Conservation (phyloP, 92 coral and sea anemone species). For the Palythoa grandiflora region DNA sequence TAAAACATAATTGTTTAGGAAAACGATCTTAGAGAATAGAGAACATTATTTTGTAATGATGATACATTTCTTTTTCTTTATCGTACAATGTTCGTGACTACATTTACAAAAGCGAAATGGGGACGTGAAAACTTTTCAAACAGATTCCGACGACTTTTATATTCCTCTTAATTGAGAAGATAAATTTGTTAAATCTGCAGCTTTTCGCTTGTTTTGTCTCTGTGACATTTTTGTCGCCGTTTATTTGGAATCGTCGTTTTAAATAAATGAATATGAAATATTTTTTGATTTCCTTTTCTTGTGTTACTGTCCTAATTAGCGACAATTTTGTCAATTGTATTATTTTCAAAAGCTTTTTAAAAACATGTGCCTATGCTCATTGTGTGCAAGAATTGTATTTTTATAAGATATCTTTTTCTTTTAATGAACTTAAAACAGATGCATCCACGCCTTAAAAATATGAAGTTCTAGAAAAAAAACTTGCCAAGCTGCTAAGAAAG, state of each 20-base stretch:
- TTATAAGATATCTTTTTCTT: slow-evolving; percentile 20
- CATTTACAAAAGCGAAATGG: background rate
- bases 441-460: slow-evolving; percentile 34
- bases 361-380: slow-evolving; percentile 50
- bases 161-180: background rate
- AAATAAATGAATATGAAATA: slow-evolving; percentile 42
- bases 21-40: background rate
- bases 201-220: background rate
- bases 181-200: background rate
- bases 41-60: background rate
- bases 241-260: slow-evolving; percentile 37
- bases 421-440: slow-evolving; percentile 51
- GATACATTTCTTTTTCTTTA: background rate
- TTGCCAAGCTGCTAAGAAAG: background rate
- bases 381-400: slow-evolving; percentile 43
- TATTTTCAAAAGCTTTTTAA: slow-evolving; percentile 52
- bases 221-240: slow-evolving; percentile 20
- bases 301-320: slow-evolving; percentile 39
- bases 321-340: slow-evolving; percentile 43
- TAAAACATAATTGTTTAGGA: background rate
- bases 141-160: background rate
- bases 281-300: slow-evolving; percentile 10
- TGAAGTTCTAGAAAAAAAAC: background rate
- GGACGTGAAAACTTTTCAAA: background rate
- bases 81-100: background rate